Evolutionary conservation across 92 coral and sea anemone genomes (phyloP).

Genomic region (Siderastrea siderea): DNA sequence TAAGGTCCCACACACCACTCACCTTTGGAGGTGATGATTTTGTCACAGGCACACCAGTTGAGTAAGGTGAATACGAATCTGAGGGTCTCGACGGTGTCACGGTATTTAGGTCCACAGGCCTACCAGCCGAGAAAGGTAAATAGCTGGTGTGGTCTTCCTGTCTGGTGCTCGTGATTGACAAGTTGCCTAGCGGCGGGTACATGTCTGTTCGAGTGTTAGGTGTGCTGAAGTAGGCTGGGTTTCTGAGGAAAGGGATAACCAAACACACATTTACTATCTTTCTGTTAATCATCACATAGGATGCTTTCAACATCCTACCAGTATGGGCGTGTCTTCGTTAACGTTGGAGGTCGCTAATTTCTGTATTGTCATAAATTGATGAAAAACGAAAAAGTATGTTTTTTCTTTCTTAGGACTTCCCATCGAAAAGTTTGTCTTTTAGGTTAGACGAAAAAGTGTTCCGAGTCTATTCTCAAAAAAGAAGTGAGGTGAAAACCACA

Average conservation of each 20-base stretch:
- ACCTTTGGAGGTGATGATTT: conserved; percentile 48
- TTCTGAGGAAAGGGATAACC: conserved; percentile 5
- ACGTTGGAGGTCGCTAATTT: no score
- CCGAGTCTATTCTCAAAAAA: neutral
- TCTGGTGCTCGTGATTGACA: conserved; percentile 57
- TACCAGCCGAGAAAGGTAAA: conserved; percentile 41
- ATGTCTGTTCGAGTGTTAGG: conserved; percentile 58
- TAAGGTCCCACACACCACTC: neutral
- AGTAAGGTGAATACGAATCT: conserved; percentile 24
- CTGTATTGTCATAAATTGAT: no score
- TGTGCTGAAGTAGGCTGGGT: conserved; percentile 50
- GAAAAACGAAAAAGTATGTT: no score
- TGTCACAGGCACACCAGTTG: conserved; percentile 37
- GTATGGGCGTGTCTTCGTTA: no score
- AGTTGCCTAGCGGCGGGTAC: conserved; percentile 66
- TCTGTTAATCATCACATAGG: no score
- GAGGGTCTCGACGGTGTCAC: conserved; percentile 27
- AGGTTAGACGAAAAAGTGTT: no score
- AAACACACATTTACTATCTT: neutral
- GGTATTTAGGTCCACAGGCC: conserved; percentile 41
- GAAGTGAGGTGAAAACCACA: neutral
- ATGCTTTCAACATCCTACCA: no score
- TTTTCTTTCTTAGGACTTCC: no score
- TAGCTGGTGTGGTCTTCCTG: conserved; percentile 40
- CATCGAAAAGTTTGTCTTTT: no score